Evolutionary conservation across 2,797 vertebrate species (phyloP), one percentile per base, ranked within the genome.

Genomic region (Fundulus diaphanus): DNA sequence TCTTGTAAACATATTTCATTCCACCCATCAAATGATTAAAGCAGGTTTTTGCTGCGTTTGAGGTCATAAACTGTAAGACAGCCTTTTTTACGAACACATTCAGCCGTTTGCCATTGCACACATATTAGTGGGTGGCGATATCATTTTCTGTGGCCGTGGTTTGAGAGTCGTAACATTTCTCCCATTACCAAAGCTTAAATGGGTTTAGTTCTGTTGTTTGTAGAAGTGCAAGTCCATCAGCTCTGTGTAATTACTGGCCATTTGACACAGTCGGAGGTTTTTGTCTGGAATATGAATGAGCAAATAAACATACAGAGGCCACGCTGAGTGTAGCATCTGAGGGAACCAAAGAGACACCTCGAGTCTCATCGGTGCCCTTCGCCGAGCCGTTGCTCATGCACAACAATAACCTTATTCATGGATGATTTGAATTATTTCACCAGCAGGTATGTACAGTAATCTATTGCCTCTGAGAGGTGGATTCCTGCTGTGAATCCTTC

Each of bases 261-360:
- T 86, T 82, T 83, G 86, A 87, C 84, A 88, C 78, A 85, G 87
- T 71, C 77, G 37, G 56, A 84, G 57, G 12, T 0, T 59, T 80
- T 83, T 9, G 31, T 79, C 80, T 77, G 57, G 88, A 92, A 88
- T 89, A 76, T 49, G 29, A 92, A 90, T 80, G 82, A 90, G 74
- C 77, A 52, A 81, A 86, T 78, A 76, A 74, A 86, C 81, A 83
- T 18, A 72, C 42, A 9, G 71, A 76, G 74, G 84, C 79, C 71
- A 78, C 42, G 74, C 66, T 0, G 46, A 81, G 78, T 56, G 54
- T 77, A 5, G 42, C 59, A 85, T 79, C 84, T 82, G 77, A 76
- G 80, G 72, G 81, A 85, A 85, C 85, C 77, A 85, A 75, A 82
- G 80, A 79, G 78, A 80, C 54, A 73, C 82, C 69, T 84, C 33